Evolutionary conservation across 2,888 invertebrate genomes (phyloP).

Genomic region (Heliconius ismenius): DNA sequence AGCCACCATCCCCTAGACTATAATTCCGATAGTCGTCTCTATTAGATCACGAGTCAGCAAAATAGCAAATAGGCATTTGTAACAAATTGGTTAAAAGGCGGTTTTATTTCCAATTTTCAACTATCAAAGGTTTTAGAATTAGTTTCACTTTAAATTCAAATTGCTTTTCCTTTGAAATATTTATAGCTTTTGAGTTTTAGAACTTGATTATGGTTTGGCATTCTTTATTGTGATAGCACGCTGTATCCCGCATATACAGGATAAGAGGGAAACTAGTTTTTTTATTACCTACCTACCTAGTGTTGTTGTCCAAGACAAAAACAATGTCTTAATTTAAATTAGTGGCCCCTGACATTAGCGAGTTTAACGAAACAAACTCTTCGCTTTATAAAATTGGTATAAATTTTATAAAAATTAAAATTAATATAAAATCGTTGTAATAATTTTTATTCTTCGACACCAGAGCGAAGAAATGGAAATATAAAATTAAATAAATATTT

Average conservation of each 20-base stretch:
- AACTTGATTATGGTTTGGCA: neutral
- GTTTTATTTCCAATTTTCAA: conserved; percentile 35
- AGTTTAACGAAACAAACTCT: neutral
- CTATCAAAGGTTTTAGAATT: conserved; percentile 25
- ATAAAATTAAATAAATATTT: no score
- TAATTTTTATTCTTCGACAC: no score
- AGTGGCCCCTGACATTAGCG: no score
- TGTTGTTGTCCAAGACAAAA: neutral
- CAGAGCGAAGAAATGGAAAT: no score
- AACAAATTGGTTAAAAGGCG: conserved; percentile 25
- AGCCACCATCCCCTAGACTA: neutral
- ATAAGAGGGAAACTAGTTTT: neutral
- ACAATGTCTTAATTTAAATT: no score
- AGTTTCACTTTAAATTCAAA: conserved; percentile 15
- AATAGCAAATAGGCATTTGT: conserved; percentile 15
- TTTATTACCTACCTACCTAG: neutral
- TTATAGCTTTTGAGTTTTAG: neutral
- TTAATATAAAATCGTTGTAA: no score
- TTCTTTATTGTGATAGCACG: neutral
- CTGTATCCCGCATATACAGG: neutral
- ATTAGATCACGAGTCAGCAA: conserved; percentile 22
- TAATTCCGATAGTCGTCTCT: neutral
- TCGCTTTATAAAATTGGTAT: no score
- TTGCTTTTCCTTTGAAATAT: conserved; percentile 7
- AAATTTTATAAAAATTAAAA: no score